Evolutionary conservation across 2,888 invertebrate genomes (phyloP).

Genomic region (Pammene aurita): DNA sequence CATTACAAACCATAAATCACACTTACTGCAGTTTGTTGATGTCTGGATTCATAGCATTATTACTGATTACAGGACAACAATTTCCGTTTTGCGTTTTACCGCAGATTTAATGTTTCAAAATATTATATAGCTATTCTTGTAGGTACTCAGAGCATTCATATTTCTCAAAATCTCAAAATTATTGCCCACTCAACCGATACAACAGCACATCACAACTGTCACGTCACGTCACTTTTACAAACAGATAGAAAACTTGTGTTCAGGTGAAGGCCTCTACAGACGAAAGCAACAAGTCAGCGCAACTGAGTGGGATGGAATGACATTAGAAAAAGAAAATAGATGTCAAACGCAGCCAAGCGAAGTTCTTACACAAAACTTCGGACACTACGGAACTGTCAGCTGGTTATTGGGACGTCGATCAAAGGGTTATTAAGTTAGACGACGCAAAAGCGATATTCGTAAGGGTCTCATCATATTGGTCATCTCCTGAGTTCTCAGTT

Average conservation of each 20-base stretch:
- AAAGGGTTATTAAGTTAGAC: too few species aligned
- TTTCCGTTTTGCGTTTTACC: not conserved
- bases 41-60: slow-evolving; percentile 31
- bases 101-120: not conserved
- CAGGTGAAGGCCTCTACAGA: not conserved
- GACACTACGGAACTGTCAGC: too few species aligned
- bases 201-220: slow-evolving; percentile 21
- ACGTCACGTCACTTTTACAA: slow-evolving; percentile 15
- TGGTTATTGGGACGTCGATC: too few species aligned
- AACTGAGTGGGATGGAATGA: too few species aligned
- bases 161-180: not conserved
- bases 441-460: too few species aligned
- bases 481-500: too few species aligned
- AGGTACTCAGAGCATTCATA: slow-evolving; percentile 15
- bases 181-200: slow-evolving; percentile 23
- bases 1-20: slow-evolving; percentile 30
- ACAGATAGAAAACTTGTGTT: slow-evolving; percentile 8
- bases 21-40: slow-evolving; percentile 36
- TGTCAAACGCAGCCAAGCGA: too few species aligned
- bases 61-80: not conserved
- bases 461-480: too few species aligned
- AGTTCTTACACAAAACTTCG: too few species aligned
- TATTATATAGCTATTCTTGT: slow-evolving; percentile 15
- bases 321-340: too few species aligned
- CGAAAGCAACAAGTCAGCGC: too few species aligned